Conservation (phyloP, 2,797 vertebrate genomes). For the Oreochromis grahami region DNA sequence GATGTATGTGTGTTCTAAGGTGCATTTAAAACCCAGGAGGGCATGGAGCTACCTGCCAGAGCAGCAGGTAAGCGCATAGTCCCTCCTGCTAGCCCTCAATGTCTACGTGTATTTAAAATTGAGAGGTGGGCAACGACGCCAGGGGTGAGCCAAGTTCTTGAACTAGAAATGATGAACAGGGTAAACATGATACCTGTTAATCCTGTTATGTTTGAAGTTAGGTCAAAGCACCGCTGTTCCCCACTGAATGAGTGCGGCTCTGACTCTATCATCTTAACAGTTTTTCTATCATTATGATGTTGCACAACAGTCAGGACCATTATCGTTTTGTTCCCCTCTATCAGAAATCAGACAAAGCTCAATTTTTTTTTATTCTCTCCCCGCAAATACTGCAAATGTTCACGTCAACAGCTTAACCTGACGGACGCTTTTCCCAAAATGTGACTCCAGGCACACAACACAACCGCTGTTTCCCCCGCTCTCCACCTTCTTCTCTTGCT, state of each 20-base stretch:
- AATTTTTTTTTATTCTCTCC: neutral
- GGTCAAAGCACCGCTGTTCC: neutral
- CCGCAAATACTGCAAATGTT: neutral
- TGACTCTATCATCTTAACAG: neutral
- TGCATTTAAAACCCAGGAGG: too few relatives aligned
- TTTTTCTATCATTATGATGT: neutral
- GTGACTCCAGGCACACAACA: neutral
- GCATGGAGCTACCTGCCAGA: too few relatives aligned
- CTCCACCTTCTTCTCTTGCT: neutral
- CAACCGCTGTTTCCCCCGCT: neutral
- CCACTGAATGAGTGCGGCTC: neutral
- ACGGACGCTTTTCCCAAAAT: slow-evolving; percentile 13
- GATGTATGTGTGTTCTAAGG: too few relatives aligned
- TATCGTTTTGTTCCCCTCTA: neutral
- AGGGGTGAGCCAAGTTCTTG: too few relatives aligned
- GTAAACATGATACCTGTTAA: neutral
- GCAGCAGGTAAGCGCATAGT: too few relatives aligned
- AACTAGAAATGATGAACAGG: neutral
- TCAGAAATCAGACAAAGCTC: neutral
- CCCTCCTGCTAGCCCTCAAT: too few relatives aligned
- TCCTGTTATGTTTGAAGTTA: neutral
- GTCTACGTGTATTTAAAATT: too few relatives aligned
- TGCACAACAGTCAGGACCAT: neutral
- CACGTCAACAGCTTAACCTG: neutral
- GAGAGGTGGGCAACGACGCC: too few relatives aligned